Conservation (phyloP, 1,140 invertebrate species). For the Trigoniulus corallinus region DNA sequence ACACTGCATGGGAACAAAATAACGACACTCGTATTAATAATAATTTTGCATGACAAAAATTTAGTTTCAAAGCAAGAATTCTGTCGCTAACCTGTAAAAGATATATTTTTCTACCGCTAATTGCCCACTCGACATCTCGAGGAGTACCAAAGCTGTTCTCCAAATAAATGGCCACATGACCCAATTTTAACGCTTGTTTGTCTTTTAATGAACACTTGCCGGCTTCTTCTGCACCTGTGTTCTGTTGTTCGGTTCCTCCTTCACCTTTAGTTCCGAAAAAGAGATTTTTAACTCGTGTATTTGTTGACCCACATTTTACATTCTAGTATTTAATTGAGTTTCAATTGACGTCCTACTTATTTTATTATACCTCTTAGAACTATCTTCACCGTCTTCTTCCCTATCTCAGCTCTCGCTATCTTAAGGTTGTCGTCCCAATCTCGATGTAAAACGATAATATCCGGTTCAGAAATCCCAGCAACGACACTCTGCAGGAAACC, state of each 20-base stretch:
- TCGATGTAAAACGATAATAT: slow-evolving; percentile 43
- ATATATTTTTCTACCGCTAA: neutral
- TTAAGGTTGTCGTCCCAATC: slow-evolving; percentile 22
- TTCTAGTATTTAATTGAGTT: too few relatives aligned
- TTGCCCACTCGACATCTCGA: neutral
- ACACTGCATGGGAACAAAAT: slow-evolving; percentile 36
- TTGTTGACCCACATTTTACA: too few relatives aligned
- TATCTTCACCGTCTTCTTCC: neutral
- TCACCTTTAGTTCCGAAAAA: too few relatives aligned
- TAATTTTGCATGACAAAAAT: neutral
- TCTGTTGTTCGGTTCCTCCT: neutral
- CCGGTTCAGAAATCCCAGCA: slow-evolving; percentile 51
- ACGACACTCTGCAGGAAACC: slow-evolving; percentile 45
- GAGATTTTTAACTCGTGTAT: too few relatives aligned
- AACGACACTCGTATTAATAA: neutral
- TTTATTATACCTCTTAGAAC: too few relatives aligned
- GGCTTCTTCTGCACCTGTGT: neutral
- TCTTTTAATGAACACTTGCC: neutral
- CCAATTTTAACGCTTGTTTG: neutral
- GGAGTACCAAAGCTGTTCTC: neutral
- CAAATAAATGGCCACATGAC: neutral
- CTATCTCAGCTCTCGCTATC: neutral
- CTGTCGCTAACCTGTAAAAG: neutral
- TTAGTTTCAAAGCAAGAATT: too few relatives aligned
- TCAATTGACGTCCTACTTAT: too few relatives aligned